Base-by-base conservation (phyloP, 2,888 invertebrate species). In the Rhingia rostrata region DNA sequence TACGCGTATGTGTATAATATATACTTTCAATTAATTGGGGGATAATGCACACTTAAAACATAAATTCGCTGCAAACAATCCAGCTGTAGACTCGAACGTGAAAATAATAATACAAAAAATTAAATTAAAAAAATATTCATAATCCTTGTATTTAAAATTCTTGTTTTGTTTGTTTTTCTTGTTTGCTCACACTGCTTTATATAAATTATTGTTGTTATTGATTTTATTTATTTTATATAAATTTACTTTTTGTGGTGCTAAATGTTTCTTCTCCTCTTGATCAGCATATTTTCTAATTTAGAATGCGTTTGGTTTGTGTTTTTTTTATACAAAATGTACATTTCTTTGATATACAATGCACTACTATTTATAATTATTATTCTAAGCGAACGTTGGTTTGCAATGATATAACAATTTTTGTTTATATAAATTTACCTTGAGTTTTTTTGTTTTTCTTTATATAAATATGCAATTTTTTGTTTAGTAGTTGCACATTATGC, bases 271-370 rank as follows among this genome's bases (percentile, higher is more conserved):
- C 54, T 63, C 45, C 37, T 41, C 32, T 54, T 60, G 10, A 51
- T 53, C 47, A 67, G 81, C 64, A 70, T 75, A 75, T 45, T 78
- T 78, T 78, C 82, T 83, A 83, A 83, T 83, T 83, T 73, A 83
- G 83, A 83, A 83, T 83, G 83, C 67, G 74, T 61, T 70, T 83
- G 53, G 54, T 75, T 73, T 37, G 43, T 54, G 66, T 53, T 75
- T 77, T 53, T 14, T 83, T 83, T 79, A 69, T 83, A 83, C 83
- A 83, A 83, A 83, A 83, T 83, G 67, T 83, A 83, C 83, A 83
- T 79, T 69, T 32, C 49, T 9, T 74, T 83, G 78, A 83, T 83
- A 83, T 83, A 83, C 83, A 83, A 83, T 79, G 83, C 83, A 64
- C 83, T 79, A 83, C 73, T 53, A 22, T 61, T 73, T 54, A 56